Evolutionary conservation across 2,797 vertebrate species (phyloP).

Genomic region (Sebastiscus albofasciatus): DNA sequence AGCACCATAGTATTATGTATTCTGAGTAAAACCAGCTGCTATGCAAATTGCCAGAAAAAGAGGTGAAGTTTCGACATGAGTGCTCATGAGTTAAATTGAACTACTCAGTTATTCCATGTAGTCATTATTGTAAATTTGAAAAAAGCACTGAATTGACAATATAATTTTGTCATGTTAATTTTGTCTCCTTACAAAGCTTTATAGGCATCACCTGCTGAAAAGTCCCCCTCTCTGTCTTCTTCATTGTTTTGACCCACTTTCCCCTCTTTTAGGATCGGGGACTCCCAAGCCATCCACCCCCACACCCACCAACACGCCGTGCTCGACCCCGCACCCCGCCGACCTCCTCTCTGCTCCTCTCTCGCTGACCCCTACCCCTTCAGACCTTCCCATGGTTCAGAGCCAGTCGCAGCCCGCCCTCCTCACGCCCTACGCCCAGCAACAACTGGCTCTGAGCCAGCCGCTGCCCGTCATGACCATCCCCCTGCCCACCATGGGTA

Average conservation of each 20-base stretch:
- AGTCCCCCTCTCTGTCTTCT: neutral
- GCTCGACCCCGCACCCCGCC: conserved; percentile 93
- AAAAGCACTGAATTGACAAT: neutral
- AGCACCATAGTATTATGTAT: neutral
- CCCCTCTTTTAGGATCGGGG: conserved; percentile 90
- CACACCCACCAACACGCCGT: conserved; percentile 94
- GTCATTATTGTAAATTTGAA: neutral
- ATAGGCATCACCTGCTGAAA: neutral
- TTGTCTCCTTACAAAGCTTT: neutral
- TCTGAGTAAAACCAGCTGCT: conserved; percentile 27
- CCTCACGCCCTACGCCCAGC: conserved; percentile 92
- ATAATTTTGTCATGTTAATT: neutral
- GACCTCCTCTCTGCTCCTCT: conserved; percentile 89
- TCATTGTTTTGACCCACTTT: neutral
- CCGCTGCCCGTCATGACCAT: conserved; percentile 95
- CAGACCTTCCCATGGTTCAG: conserved; percentile 88
- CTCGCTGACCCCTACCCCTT: conserved; percentile 87
- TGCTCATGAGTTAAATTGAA: neutral
- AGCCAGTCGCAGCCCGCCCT: conserved; percentile 86
- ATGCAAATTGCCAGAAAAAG: neutral
- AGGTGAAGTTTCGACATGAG: neutral
- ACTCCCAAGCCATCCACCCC: conserved; percentile 98
- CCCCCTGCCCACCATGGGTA: conserved; percentile 86
- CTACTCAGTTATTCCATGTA: neutral
- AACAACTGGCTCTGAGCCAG: conserved; percentile 93